phyloP scores from a whole-genome alignment of 1,140 invertebrate species.

The Drosophila elegans region DNA sequence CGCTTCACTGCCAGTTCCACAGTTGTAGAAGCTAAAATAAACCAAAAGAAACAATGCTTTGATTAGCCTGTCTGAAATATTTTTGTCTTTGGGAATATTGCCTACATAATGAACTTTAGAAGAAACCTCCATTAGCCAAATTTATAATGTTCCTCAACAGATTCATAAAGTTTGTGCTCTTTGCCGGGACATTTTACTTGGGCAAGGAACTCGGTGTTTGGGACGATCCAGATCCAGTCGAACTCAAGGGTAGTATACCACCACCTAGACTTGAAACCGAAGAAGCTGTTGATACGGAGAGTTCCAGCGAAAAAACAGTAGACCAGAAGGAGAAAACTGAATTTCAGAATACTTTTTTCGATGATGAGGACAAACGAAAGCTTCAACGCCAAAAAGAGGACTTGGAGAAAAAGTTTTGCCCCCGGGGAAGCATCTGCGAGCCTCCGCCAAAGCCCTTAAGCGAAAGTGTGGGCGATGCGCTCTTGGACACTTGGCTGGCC shows the following conservation, averaged over 20 bases:
- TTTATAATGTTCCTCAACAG: slow-evolving; percentile 29
- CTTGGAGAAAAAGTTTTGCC: slow-evolving; percentile 31
- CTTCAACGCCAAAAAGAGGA: slow-evolving; percentile 39
- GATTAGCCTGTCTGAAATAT: slow-evolving; percentile 21
- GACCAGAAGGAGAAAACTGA: background rate
- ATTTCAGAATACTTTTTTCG: background rate
- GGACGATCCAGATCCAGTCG: slow-evolving; percentile 20
- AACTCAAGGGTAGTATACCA: background rate
- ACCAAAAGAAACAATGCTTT: slow-evolving; percentile 1
- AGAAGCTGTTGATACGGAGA: background rate
- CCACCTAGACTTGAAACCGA: background rate
- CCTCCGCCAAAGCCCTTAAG: slow-evolving; percentile 18
- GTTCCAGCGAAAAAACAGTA: background rate
- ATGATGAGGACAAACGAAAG: slow-evolving; percentile 39
- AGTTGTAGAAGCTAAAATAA: slow-evolving; percentile 66
- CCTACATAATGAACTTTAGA: background rate
- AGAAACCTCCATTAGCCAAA: background rate
- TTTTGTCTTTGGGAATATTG: background rate
- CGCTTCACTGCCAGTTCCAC: slow-evolving; percentile 82
- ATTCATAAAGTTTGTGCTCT: slow-evolving; percentile 34
- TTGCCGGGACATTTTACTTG: slow-evolving; percentile 41
- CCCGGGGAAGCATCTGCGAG: slow-evolving; percentile 4
- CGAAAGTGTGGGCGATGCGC: slow-evolving; percentile 40
- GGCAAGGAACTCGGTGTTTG: slow-evolving; percentile 39
- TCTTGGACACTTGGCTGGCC: slow-evolving; percentile 38